These are phyloP conservation scores for Ginglymostoma cirratum DNA, from an alignment of 2,113 vertebrate species.

Conservation along the genomic window DNA sequence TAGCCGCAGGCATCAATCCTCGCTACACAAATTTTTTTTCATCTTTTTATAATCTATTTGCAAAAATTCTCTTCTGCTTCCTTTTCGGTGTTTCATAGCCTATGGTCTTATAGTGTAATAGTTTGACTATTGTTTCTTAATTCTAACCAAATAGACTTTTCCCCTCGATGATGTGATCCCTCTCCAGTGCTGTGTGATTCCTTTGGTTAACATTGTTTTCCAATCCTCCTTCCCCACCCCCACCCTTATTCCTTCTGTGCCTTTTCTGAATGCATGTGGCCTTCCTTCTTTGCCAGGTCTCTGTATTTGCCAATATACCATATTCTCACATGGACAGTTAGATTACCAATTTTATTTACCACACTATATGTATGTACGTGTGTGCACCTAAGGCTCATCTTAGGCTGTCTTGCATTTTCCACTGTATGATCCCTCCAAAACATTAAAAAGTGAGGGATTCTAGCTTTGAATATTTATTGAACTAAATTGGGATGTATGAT, in stretches of 20 bases:
- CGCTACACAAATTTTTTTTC: neutral
- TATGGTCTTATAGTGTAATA: neutral
- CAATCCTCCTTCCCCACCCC: too few species aligned
- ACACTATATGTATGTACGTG: neutral
- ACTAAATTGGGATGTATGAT: neutral
- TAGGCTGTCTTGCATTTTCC: neutral
- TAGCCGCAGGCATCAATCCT: neutral
- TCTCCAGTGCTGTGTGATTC: neutral
- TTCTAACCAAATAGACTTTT: neutral
- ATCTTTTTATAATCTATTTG: neutral
- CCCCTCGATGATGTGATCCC: neutral
- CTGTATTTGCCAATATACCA: neutral
- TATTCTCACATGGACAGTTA: neutral
- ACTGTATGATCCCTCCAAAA: neutral
- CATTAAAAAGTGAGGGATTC: neutral
- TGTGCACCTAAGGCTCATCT: neutral
- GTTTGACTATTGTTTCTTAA: neutral
- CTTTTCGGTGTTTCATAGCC: neutral
- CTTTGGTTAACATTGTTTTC: neutral
- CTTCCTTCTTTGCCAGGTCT: neutral
- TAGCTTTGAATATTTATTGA: neutral
- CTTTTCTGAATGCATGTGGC: neutral
- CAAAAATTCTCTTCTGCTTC: neutral
- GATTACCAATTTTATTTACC: neutral
- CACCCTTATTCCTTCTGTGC: neutral